Percentiles rank a stretch among this genome's conserved stretches.
phyloP scores from a whole-genome alignment of 2,888 invertebrate genomes.

The Brachypterus glaber region DNA sequence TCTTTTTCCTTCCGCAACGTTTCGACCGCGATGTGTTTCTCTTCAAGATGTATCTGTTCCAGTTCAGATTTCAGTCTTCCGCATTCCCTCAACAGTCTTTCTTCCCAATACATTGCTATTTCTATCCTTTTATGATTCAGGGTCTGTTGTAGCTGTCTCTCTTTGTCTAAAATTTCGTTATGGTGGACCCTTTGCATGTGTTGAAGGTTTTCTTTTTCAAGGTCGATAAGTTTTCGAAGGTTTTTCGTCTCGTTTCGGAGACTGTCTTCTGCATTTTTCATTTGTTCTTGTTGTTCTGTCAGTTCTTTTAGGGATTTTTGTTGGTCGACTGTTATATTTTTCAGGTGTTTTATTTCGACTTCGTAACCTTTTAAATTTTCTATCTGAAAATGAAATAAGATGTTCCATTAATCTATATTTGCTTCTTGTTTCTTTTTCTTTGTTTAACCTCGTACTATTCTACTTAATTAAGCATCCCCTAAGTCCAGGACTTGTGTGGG shows the following conservation, averaged over 20 bases:
- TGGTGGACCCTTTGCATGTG: constrained; percentile 37
- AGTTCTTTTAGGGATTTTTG: constrained; percentile 49
- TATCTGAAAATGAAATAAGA: too few relatives aligned
- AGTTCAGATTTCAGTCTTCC: constrained; percentile 52
- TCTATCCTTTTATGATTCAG: constrained; percentile 47
- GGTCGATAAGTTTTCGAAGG: constrained; percentile 34
- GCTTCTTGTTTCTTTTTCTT: too few relatives aligned
- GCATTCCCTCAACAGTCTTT: constrained; percentile 52
- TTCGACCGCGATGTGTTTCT: constrained; percentile 49
- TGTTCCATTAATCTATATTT: too few relatives aligned
- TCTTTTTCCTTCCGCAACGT: constrained; percentile 48
- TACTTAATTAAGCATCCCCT: too few relatives aligned
- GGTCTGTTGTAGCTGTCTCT: constrained; percentile 35
- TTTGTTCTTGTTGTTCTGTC: constrained; percentile 47
- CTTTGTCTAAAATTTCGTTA: constrained; percentile 41
- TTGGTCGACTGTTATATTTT: constrained; percentile 50
- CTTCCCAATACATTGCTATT: constrained; percentile 55
- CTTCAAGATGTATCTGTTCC: constrained; percentile 52
- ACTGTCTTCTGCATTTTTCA: constrained; percentile 47
- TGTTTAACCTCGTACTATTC: too few relatives aligned
- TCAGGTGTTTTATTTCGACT: constrained; percentile 47
- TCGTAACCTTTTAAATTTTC: constrained; percentile 47
- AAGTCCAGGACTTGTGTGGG: too few relatives aligned
- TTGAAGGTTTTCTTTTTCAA: constrained; percentile 39
- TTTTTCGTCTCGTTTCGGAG: constrained; percentile 45